A percentile compares a stretch with the other conserved stretches of the same genome.
Conservation (phyloP, 2,888 invertebrate species). For the Himalopsyche japonica region DNA sequence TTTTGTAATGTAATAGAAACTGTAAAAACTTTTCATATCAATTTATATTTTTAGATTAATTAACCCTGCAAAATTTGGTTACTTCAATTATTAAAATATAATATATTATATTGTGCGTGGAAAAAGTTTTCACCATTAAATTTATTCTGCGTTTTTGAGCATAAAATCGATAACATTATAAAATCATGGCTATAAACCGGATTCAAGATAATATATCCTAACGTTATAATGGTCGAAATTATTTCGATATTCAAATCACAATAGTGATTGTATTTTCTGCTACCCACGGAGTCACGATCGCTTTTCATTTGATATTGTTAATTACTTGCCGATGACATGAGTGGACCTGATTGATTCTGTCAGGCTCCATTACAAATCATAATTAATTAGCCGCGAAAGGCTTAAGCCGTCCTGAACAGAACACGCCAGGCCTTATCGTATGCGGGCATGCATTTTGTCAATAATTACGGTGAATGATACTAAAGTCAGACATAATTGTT, state of each 20-base stretch:
- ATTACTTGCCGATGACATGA: slow-evolving; percentile 41
- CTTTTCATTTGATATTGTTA: slow-evolving; percentile 35
- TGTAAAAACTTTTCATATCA: no score
- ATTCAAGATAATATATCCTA: no score
- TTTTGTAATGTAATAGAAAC: no score
- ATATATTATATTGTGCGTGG: no score
- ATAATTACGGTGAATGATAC: not conserved
- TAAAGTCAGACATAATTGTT: not conserved
- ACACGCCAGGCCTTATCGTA: not conserved
- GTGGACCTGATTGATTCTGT: slow-evolving; percentile 39
- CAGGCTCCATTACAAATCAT: slow-evolving; percentile 38
- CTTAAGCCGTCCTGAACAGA: slow-evolving; percentile 34
- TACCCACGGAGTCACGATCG: not conserved
- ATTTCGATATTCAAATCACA: not conserved
- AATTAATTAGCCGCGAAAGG: slow-evolving; percentile 38
- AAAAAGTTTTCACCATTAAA: no score
- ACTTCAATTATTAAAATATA: no score
- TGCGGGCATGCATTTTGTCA: not conserved
- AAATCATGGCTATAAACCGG: no score
- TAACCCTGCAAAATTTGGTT: no score
- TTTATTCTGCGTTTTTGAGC: no score
- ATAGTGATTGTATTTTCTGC: not conserved
- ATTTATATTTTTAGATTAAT: no score
- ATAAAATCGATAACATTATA: no score
- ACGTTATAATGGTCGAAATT: not conserved